Evolutionary conservation across 2,797 vertebrate genomes (phyloP).

Genomic region (Ptychobarbus kaznakovi): DNA sequence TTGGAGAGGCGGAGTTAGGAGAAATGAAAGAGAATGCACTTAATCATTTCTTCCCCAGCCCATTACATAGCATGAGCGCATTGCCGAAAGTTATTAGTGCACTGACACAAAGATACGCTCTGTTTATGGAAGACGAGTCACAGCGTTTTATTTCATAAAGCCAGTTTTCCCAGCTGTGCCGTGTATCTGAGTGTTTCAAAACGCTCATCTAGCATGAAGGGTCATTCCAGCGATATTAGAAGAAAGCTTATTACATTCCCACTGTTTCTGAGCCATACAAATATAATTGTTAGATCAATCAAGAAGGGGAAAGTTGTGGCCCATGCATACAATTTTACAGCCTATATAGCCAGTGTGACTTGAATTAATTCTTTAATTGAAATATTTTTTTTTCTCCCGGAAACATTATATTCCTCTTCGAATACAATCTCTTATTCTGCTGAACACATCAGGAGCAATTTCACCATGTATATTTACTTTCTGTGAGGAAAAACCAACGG

Average conservation of each 20-base stretch:
- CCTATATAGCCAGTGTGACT: constrained; percentile 25
- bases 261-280: constrained; percentile 37
- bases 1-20: constrained; percentile 50
- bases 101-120: constrained; percentile 44
- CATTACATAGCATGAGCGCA: constrained; percentile 52
- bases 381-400: background rate
- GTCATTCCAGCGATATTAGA: constrained; percentile 41
- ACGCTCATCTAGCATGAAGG: constrained; percentile 15
- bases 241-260: constrained; percentile 47
- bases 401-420: constrained; percentile 36
- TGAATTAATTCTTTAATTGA: constrained; percentile 39
- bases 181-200: constrained; percentile 20
- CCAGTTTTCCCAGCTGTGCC: background rate
- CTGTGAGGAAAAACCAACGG: constrained; percentile 35
- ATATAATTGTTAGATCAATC: constrained; percentile 40
- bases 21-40: constrained; percentile 44
- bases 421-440: constrained; percentile 42
- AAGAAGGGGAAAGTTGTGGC: constrained; percentile 20
- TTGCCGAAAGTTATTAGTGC: constrained; percentile 43
- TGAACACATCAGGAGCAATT: constrained; percentile 51
- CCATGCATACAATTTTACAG: constrained; percentile 24
- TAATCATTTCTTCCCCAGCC: constrained; percentile 46
- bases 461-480: constrained; percentile 52
- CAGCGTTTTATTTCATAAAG: constrained; percentile 40
- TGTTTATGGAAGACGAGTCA: constrained; percentile 52